phyloP scores from a whole-genome alignment of 2,797 vertebrate genomes.

The Melopsittacus undulatus region DNA sequence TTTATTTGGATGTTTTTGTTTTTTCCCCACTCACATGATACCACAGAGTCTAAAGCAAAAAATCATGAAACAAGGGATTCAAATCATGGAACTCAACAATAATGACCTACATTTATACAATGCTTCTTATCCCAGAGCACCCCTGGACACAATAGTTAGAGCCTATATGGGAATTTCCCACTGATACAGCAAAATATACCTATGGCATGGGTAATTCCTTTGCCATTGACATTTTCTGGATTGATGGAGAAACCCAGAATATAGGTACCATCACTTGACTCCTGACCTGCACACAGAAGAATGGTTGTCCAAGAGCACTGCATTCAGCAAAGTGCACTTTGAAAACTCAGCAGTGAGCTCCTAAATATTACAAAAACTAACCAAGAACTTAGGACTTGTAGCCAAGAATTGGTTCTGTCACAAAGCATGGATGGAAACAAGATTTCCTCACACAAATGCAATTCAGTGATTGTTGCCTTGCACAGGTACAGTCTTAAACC shows the following conservation, averaged over 20 bases:
- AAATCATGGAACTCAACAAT: not conserved
- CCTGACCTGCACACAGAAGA: not conserved
- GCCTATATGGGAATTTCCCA: not conserved
- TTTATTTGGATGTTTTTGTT: constrained; percentile 13
- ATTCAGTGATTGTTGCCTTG: not conserved
- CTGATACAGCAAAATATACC: not conserved
- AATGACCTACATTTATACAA: not conserved
- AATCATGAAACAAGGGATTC: not conserved
- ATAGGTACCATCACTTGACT: not conserved
- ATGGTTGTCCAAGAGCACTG: not conserved
- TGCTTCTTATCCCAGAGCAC: not conserved
- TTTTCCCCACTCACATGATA: not conserved
- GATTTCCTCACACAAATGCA: not conserved
- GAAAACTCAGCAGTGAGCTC: not conserved
- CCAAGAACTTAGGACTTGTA: not conserved
- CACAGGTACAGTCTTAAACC: not conserved
- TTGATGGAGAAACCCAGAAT: not conserved
- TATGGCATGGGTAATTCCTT: not conserved
- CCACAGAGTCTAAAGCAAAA: not conserved
- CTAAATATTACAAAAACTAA: not conserved
- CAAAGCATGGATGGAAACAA: not conserved
- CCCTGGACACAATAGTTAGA: not conserved
- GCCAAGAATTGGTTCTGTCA: not conserved
- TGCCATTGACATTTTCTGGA: not conserved
- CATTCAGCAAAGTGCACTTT: not conserved